phyloP scores from a whole-genome alignment of 2,797 vertebrate genomes.

The Sciaenops ocellatus region DNA sequence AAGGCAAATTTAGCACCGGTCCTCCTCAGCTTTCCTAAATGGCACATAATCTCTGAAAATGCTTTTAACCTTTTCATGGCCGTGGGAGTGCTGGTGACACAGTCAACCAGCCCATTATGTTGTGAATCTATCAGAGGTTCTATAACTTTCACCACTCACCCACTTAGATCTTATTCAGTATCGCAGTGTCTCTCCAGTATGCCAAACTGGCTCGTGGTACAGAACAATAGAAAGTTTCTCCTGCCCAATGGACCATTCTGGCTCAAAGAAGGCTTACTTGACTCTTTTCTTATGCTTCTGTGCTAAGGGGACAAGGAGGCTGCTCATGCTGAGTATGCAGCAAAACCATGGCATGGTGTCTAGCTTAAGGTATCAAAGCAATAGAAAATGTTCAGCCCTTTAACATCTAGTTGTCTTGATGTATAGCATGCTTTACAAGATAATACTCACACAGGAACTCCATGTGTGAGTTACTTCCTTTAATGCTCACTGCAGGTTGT shows the following conservation, averaged over 20 bases:
- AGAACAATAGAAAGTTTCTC: conserved; percentile 45
- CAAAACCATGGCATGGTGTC: conserved; percentile 29
- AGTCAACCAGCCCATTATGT: conserved; percentile 50
- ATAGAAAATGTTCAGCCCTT: conserved; percentile 28
- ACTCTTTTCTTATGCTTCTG: conserved; percentile 58
- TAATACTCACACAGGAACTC: not conserved
- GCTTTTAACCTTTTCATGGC: conserved; percentile 63
- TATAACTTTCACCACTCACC: conserved; percentile 30
- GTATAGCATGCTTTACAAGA: not conserved
- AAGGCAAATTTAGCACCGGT: conserved; percentile 45
- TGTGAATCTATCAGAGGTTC: conserved; percentile 58
- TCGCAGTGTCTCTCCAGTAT: conserved; percentile 16
- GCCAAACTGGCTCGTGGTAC: conserved; percentile 38
- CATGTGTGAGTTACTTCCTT: conserved; percentile 4
- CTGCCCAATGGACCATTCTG: conserved; percentile 52
- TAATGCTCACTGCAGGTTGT: conserved; percentile 4
- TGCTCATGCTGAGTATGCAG: conserved; percentile 53
- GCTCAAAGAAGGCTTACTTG: conserved; percentile 59
- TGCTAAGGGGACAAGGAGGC: conserved; percentile 19
- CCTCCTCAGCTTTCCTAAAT: conserved; percentile 53
- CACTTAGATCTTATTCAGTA: conserved; percentile 12
- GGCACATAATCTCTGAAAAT: conserved; percentile 55
- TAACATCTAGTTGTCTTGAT: conserved; percentile 1
- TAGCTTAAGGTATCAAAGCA: conserved; percentile 30
- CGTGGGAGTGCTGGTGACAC: conserved; percentile 29